Base-by-base conservation (phyloP, 2,888 invertebrate species). In the Ophion ellenae region DNA sequence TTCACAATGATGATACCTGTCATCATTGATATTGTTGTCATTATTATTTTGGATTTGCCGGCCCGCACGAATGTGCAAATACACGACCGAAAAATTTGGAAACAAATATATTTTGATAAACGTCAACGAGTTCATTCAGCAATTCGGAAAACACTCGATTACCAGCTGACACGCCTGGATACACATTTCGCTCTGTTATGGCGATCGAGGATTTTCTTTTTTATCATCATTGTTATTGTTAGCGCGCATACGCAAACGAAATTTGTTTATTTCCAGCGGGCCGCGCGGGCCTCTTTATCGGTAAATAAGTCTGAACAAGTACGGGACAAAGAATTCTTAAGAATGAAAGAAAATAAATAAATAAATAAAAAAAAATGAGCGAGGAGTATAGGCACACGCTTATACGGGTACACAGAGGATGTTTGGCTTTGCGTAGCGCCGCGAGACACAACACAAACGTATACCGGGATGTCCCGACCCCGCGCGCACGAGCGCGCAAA, bases 401-500 rank as follows among this genome's bases (percentile, higher is more conserved):
- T 78, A 57, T 40, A 67, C 4, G 40, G 4, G 36, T 53, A 20
- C 20, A 53, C 36, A 69, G 4, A 32, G 32, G 14, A 28, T 24
- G 14, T 57, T 61, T 45, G 17, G 24, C 57, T 74, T 45, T 61
- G 7, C 40, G 61, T 20, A 40, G 59, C 24, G 40, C 73, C n/a
- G 59, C 14, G 47, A 47, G 24, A 63, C 28, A 74, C 32, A 61
- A 75, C 9, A 61, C 24, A 61, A 67, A 61, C 61, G n/a, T 53
- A 61, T 20, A 40, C 17, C 61, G 36, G 5, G n/a, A 61, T 63
- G 45, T 67, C 67, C 66, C 36, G 36, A 36, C 73, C 28, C 17
- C 57, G 36, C n/a, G 28, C 40, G 40, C 40, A 20, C 77, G 36
- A 63, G 36, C 61, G 67, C 64, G 66, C 32, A 47, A 70, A 81